Percentiles rank a stretch among this genome's conserved stretches.
Evolutionary conservation across 2,888 invertebrate species (phyloP).

Genomic region (Pristionchus entomophagus): DNA sequence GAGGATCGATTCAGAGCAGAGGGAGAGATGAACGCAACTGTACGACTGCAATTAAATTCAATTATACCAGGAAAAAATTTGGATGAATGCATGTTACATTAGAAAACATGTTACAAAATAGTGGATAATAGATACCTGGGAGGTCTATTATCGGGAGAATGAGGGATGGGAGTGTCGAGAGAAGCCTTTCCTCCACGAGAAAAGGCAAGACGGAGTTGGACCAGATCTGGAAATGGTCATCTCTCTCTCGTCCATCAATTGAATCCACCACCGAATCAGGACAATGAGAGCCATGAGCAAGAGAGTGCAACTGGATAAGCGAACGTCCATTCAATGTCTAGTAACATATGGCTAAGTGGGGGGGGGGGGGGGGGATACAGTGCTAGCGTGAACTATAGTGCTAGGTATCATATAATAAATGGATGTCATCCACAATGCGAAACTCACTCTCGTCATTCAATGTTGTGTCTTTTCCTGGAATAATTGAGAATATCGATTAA

Average conservation of each 20-base stretch:
- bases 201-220: slow-evolving; percentile 60
- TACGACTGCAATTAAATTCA: slow-evolving; percentile 23
- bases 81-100: too few relatives aligned
- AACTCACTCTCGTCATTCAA: slow-evolving; percentile 37
- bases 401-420: too few relatives aligned
- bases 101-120: too few relatives aligned
- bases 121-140: too few relatives aligned
- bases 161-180: not conserved
- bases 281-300: not conserved
- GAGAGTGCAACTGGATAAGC: not conserved
- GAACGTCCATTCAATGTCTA: not conserved
- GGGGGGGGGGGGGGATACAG: not conserved
- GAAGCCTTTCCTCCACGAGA: slow-evolving; percentile 50
- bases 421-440: too few relatives aligned
- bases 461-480: not conserved
- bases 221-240: slow-evolving; percentile 58
- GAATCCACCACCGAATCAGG: not conserved
- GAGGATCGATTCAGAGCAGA: slow-evolving; percentile 32
- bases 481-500: not conserved
- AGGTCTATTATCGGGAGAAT: slow-evolving; percentile 1
- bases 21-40: not conserved
- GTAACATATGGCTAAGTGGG: not conserved
- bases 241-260: not conserved
- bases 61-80: too few relatives aligned
- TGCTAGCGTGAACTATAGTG: not conserved